Base-by-base conservation (phyloP, 2,113 vertebrate genomes). In the Callipepla squamata region DNA sequence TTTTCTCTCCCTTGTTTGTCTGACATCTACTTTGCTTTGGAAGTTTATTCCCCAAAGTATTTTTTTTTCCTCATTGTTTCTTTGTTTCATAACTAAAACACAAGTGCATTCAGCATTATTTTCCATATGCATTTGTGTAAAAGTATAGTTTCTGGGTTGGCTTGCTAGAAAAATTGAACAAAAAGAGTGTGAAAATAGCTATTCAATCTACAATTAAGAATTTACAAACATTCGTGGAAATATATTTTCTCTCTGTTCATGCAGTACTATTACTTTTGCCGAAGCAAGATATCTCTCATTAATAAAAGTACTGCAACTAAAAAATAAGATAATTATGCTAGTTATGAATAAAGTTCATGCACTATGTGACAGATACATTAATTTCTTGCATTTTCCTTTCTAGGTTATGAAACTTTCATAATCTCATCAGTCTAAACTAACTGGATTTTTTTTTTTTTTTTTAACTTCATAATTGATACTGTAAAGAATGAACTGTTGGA, bases 381-480 rank as follows among this genome's bases (percentile, higher is more conserved):
- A 68, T 89, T 88, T 96, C 69, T 81, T 51, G n/a, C 73, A 57
- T 92, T 89, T 92, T 95, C n/a, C 44, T 61, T 59, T 77, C 53
- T 66, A n/a, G 3, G 7, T 84, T 78, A 80, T 13, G 62, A 93
- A 22, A 14, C 61, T 94, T 80, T 91, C 47, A 80, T 90, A 59
- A 63, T 74, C 70, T 81, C 87, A 87, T 83, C 14, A 36, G 62
- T 90, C 82, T 77, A 83, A 77, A 57, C 19, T 51, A 74, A 8
- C 6, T 20, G 42, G 38, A 82, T 77, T 50, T 77, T 14, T 32
- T 55, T 50, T 77, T 14, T 32, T 55, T 76, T 70, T 59, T 70
- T 72, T 28, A n/a, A 74, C 3, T 2, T 47, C 28, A 13, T 62
- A 63, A 70, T 7, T 74, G n/a, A 89, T 72, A 66, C 18, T 69